Evolutionary conservation across 2,888 invertebrate species (phyloP).

Genomic region (Icerya purchasi): DNA sequence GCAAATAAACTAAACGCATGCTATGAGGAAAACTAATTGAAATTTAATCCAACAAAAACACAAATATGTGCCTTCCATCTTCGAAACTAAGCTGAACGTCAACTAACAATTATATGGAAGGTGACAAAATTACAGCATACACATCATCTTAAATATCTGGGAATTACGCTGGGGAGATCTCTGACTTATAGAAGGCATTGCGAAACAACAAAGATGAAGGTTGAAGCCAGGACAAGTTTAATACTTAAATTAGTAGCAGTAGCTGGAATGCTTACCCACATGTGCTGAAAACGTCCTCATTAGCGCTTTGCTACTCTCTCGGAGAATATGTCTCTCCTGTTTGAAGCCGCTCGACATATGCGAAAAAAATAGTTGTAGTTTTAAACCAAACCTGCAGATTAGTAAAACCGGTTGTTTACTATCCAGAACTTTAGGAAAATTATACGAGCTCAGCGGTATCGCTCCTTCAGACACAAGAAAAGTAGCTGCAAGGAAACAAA

Average conservation of each 20-base stretch:
- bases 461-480: neutral
- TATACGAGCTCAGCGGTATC: neutral
- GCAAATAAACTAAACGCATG: neutral
- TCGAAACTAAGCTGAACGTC: neutral
- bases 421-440: neutral
- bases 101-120: neutral
- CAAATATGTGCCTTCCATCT: neutral
- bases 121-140: neutral
- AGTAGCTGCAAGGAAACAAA: neutral
- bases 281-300: neutral
- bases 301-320: neutral
- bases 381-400: neutral
- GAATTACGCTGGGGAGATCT: neutral
- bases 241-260: too few species aligned
- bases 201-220: neutral
- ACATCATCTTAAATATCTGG: neutral
- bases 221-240: neutral
- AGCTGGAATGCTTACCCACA: neutral
- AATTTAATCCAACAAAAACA: neutral
- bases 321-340: neutral
- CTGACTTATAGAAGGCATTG: neutral
- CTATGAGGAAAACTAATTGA: neutral
- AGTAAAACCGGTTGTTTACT: neutral
- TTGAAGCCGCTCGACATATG: too few species aligned
- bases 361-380: neutral